These are phyloP conservation scores for Garra rufa DNA, from an alignment of 2,113 vertebrate genomes.

Conservation along the genomic window DNA sequence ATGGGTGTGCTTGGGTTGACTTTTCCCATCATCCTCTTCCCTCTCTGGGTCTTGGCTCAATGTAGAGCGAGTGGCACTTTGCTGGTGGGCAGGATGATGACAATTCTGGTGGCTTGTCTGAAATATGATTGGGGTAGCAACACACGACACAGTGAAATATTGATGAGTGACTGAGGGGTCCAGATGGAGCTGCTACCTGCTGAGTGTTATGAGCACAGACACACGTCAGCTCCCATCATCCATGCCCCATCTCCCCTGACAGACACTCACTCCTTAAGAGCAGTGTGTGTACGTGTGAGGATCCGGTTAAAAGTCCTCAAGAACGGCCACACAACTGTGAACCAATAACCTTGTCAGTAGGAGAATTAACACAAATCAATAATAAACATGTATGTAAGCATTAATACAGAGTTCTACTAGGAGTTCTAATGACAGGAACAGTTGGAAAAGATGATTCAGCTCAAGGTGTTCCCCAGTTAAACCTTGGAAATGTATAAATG, in stretches of 20 bases:
- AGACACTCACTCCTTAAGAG: not conserved
- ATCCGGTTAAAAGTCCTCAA: not conserved
- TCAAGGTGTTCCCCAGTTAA: no score
- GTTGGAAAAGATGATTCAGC: not conserved
- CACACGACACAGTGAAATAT: conserved; percentile 70
- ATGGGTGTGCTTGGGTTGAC: not conserved
- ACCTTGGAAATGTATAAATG: not conserved
- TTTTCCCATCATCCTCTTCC: not conserved
- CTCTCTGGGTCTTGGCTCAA: not conserved
- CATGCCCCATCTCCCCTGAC: conserved; percentile 35
- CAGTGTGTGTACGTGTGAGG: conserved; percentile 13
- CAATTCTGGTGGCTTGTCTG: conserved; percentile 29
- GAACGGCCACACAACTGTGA: not conserved
- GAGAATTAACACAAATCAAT: not conserved
- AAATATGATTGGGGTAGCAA: conserved; percentile 34
- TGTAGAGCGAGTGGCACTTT: not conserved
- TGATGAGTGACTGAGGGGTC: conserved; percentile 74
- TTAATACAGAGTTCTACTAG: not conserved
- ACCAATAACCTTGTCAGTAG: conserved; percentile 6
- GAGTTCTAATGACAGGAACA: not conserved
- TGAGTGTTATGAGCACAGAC: conserved; percentile 80
- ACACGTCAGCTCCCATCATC: conserved; percentile 74
- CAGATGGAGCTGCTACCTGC: conserved; percentile 79
- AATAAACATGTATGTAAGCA: not conserved
- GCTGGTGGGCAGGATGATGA: conserved; percentile 9